A percentile compares a stretch with the other conserved stretches of the same genome.
phyloP scores from a whole-genome alignment of 2,888 invertebrate species.

The Drosophila stalkeri region DNA sequence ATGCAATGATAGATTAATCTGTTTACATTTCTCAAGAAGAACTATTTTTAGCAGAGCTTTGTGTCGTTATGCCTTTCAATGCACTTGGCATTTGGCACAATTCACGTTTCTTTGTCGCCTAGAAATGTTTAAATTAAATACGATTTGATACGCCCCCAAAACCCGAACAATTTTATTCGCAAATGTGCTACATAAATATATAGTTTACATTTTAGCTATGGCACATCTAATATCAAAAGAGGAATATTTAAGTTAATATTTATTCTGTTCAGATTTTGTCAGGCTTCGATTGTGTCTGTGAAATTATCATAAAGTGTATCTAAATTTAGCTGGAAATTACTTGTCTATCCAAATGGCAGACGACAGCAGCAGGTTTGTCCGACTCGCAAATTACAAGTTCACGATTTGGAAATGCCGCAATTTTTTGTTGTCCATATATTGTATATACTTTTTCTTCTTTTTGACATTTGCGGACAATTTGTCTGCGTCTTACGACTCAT shows the following conservation, averaged over 20 bases:
- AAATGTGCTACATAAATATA: conserved; percentile 18
- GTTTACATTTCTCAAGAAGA: conserved; percentile 52
- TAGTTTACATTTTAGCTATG: conserved; percentile 14
- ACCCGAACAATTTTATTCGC: background rate
- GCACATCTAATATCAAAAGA: conserved; percentile 12
- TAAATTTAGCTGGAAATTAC: conserved; percentile 55
- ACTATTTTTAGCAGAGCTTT: conserved; percentile 45
- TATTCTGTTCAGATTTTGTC: conserved; percentile 4
- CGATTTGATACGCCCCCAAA: conserved; percentile 46
- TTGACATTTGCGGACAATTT: conserved; percentile 64
- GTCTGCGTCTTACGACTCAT: conserved; percentile 51
- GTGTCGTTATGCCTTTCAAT: conserved; percentile 48
- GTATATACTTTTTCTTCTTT: conserved; percentile 27
- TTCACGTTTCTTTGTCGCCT: conserved; percentile 35
- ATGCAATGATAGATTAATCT: conserved; percentile 72
- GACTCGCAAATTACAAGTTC: conserved; percentile 72
- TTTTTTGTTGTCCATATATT: conserved; percentile 39
- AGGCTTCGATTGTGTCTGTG: conserved; percentile 21
- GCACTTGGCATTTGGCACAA: conserved; percentile 75
- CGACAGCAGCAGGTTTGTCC: conserved; percentile 12
- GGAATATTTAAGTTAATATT: conserved; percentile 26
- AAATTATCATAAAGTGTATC: conserved; percentile 48
- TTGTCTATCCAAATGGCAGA: conserved; percentile 37
- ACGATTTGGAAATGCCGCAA: conserved; percentile 75
- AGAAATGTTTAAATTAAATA: conserved; percentile 29